A percentile compares a stretch with the other conserved stretches of the same genome.
Conservation (phyloP, 2,797 vertebrate genomes). For the Eulemur mongoz region DNA sequence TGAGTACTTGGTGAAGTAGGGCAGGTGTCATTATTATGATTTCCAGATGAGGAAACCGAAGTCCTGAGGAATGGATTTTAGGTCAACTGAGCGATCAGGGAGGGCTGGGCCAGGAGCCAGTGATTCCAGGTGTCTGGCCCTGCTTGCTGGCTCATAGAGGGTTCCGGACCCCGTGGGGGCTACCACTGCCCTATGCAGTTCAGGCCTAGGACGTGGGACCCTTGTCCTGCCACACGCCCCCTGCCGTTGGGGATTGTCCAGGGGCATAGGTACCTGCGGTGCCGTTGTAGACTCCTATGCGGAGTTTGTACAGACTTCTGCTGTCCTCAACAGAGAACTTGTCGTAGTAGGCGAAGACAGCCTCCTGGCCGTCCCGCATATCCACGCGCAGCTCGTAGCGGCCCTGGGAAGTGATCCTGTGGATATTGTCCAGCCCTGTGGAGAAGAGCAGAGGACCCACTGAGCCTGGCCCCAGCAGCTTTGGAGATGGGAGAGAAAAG, state of each 20-base stretch:
- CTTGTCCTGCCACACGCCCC: rapidly evolving
- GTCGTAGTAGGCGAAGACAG: conserved; percentile 93
- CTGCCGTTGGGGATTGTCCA: not conserved
- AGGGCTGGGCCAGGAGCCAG: too few relatives aligned
- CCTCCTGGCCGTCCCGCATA: conserved; percentile 95
- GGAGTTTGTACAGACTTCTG: conserved; percentile 94
- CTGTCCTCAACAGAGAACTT: conserved; percentile 94
- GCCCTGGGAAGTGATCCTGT: conserved; percentile 94
- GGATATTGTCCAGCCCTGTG: conserved; percentile 96
- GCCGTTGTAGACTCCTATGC: conserved; percentile 96
- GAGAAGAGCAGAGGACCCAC: not conserved
- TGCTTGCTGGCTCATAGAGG: not conserved
- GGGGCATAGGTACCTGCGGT: conserved; percentile 90
- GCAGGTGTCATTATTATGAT: not conserved
- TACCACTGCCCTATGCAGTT: not conserved
- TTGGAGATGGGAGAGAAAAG: not conserved
- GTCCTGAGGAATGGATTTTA: not conserved
- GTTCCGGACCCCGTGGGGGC: rapidly evolving
- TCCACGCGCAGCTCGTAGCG: conserved; percentile 97
- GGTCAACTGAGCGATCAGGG: not conserved
- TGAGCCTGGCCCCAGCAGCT: not conserved
- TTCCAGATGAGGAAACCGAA: conserved; percentile 23
- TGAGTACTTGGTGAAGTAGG: not conserved
- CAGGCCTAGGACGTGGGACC: not conserved
- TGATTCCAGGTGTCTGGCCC: too few relatives aligned